Conservation (phyloP, 2,113 vertebrate species). For the Indicator indicator region DNA sequence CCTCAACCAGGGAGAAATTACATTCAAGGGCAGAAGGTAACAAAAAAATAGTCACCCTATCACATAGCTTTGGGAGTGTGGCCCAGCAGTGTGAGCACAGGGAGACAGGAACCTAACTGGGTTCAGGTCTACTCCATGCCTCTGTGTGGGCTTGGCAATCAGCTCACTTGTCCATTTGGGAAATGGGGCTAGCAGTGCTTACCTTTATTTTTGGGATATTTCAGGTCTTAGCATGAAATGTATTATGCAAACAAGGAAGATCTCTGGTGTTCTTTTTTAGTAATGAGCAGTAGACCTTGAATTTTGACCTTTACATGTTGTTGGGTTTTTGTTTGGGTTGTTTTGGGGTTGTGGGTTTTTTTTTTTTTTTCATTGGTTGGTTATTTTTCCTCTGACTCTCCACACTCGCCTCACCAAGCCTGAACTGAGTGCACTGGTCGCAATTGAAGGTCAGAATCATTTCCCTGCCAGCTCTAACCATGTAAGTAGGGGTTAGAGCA, state of each 20-base stretch:
- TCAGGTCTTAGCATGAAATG: neutral
- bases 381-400: neutral
- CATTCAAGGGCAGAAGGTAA: neutral
- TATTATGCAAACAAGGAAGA: neutral
- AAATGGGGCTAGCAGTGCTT: neutral
- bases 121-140: neutral
- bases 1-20: neutral
- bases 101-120: neutral
- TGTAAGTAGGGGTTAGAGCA: neutral
- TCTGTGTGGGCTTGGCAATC: neutral
- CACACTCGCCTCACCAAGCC: neutral
- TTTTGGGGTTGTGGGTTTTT: neutral
- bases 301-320: slow-evolving; percentile 9
- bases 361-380: neutral
- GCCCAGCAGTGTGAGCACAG: neutral
- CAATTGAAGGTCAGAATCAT: neutral
- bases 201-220: neutral
- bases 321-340: neutral
- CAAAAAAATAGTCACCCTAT: neutral
- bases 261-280: neutral
- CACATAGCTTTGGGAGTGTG: neutral
- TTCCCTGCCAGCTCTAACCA: neutral
- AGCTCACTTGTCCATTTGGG: neutral
- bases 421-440: neutral
- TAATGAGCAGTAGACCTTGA: slow-evolving; percentile 7